These are phyloP conservation scores for Calephelis nemesis DNA, from an alignment of 1,140 invertebrate genomes.

Conservation along the genomic window DNA sequence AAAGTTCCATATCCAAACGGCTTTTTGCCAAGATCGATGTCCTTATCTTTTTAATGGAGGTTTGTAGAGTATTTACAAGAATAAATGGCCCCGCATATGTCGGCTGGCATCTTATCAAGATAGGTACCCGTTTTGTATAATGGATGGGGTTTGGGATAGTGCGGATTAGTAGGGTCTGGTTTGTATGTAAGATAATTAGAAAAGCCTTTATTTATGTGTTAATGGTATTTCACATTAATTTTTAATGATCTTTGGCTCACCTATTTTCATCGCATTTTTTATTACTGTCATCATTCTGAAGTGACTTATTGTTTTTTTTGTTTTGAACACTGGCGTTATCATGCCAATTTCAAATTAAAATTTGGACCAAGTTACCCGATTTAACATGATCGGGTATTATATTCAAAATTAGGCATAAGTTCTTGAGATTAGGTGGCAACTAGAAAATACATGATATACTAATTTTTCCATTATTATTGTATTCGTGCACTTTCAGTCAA, in stretches of 20 bases:
- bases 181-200: constrained; percentile 11
- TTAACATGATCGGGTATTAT: too few species aligned
- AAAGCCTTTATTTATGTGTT: neutral
- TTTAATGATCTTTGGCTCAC: neutral
- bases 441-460: too few species aligned
- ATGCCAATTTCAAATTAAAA: too few species aligned
- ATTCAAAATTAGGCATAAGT: too few species aligned
- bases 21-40: constrained; percentile 17
- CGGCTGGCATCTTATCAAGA: constrained; percentile 14
- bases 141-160: constrained; percentile 11
- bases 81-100: constrained; percentile 18
- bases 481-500: too few species aligned
- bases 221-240: neutral
- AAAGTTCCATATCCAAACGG: neutral
- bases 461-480: too few species aligned
- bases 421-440: too few species aligned
- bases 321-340: too few species aligned
- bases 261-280: too few species aligned
- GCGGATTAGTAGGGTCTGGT: neutral
- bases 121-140: constrained; percentile 10
- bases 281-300: too few species aligned
- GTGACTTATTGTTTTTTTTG: too few species aligned
- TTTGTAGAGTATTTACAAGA: constrained; percentile 19
- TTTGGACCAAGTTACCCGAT: too few species aligned
- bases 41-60: constrained; percentile 19